These are phyloP conservation scores for Cordilura impudica DNA, from an alignment of 2,888 invertebrate genomes.

Conservation along the genomic window DNA sequence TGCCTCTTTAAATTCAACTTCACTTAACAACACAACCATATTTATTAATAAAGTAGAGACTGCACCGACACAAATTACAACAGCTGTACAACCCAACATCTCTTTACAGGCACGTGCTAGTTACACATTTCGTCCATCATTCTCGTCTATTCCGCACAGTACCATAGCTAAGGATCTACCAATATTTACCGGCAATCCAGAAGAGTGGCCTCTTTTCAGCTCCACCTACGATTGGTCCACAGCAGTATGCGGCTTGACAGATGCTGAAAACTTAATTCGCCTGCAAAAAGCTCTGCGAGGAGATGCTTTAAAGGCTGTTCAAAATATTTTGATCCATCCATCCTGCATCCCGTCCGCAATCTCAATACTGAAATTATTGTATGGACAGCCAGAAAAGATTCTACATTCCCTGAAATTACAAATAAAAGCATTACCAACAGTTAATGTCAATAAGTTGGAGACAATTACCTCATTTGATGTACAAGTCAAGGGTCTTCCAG, in stretches of 20 bases:
- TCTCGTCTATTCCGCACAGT: background rate
- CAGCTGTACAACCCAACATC: slow-evolving; percentile 1
- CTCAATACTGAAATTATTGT: slow-evolving; percentile 40
- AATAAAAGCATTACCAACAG: slow-evolving; percentile 15
- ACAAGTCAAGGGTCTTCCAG: slow-evolving; percentile 30
- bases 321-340: slow-evolving; percentile 40
- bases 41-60: slow-evolving; percentile 18
- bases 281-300: slow-evolving; percentile 21
- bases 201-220: too few relatives aligned
- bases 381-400: too few relatives aligned
- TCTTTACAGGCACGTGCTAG: background rate
- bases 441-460: slow-evolving; percentile 42
- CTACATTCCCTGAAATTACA: too few relatives aligned
- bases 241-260: too few relatives aligned
- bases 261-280: too few relatives aligned
- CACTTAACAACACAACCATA: background rate
- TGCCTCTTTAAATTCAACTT: too few relatives aligned
- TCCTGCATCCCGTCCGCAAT: slow-evolving; percentile 45
- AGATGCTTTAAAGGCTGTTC: slow-evolving; percentile 26
- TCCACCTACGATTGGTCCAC: too few relatives aligned
- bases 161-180: too few relatives aligned
- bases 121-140: slow-evolving; percentile 18
- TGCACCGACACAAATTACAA: too few relatives aligned
- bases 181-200: too few relatives aligned
- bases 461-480: too few relatives aligned